Evolutionary conservation across 1,140 invertebrate genomes (phyloP), one percentile per base, ranked within the genome.

Genomic region (Leptinotarsa defecta): DNA sequence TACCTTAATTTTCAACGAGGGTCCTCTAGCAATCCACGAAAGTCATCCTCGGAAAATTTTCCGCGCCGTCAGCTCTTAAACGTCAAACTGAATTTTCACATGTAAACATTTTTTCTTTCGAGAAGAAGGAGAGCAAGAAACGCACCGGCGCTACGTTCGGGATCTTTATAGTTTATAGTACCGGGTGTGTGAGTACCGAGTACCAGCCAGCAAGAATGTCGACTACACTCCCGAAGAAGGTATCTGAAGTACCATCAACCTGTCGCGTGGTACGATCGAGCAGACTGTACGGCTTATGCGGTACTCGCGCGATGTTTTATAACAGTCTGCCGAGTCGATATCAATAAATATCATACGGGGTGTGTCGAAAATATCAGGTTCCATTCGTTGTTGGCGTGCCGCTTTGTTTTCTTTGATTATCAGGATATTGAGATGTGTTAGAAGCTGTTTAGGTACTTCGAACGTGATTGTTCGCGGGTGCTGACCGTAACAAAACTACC

Each of bases 161-260:
- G 22, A 4, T 24, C 52, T 43, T 57, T 57, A 34, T 68, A 68
- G 65, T 68, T 68, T 68, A 68, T 68, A 68, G 65, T 43, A 68
- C 65, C 65, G 27, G 27, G 65, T 68, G 65, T 43, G 20, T 24
- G 65, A 24, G 52, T 57, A 57, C 15, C 52, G 52, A 19, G 52
- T 57, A 57, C 52, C 52, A 57, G 24, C 65, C 27, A 19, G 65
- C 24, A 68, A 68, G 65, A 68, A 68, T 68, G 65, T 68, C 11
- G 65, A 68, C 20, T 68, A 68, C 65, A 68, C 24, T 68, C 65
- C 22, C 19, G 65, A 34, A 24, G 65, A 68, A 27, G n/a, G 52
- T 57, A 57, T 57, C 52, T 57, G 52, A 57, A 19, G 52, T 57
- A 57, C 52, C 52, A 57, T 57, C 52, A 57, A 57, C 52, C 52